Evolutionary conservation across 2,888 invertebrate genomes (phyloP), one percentile per base, ranked within the genome.

Genomic region (Agriopis aurantiaria): DNA sequence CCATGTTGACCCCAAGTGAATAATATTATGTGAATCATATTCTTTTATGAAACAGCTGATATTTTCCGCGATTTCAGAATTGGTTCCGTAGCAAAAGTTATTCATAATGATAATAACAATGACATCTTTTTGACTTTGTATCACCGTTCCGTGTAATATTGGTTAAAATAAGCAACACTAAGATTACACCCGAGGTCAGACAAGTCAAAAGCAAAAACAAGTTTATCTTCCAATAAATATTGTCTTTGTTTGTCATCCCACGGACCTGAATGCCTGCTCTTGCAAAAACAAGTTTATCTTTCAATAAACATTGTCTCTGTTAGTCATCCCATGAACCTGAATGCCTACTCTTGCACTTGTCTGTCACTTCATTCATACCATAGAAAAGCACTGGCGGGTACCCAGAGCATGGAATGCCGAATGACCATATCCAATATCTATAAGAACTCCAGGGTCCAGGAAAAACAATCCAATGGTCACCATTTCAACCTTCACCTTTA

Each of bases 341-440:
- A 89, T 90, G 90, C 76, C 82, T 82, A 82, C 78, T 84, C 82
- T 84, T 85, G 90, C 90, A 90, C 90, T 83, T 88, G 76, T 81
- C 80, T 88, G 86, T 88, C 86, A 86, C 80, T 76, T 81, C 82
- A 84, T 80, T 45, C 62, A 62, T 62, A 79, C 79, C 81, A 84
- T 86, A 88, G 88, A 79, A 23, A 23, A 80, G 86, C 85, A 87
- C 88, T 82, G 78, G 81, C 80, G 80, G 74, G 78, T 81, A 82
- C 82, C 86, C 65, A 53, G 70, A 88, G 91, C 91, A 92, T 91
- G 91, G 89, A 89, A 91, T 91, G 91, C 84, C 83, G 89, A 87
- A 91, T 91, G 90, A 84, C 75, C 75, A 78, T 78, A 75, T 69
- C 66, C 67, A 69, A 52, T 74, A 72, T 71, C 63, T 67, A 49